Conservation (phyloP, 2,797 vertebrate genomes). For the Hybognathus amarus region DNA sequence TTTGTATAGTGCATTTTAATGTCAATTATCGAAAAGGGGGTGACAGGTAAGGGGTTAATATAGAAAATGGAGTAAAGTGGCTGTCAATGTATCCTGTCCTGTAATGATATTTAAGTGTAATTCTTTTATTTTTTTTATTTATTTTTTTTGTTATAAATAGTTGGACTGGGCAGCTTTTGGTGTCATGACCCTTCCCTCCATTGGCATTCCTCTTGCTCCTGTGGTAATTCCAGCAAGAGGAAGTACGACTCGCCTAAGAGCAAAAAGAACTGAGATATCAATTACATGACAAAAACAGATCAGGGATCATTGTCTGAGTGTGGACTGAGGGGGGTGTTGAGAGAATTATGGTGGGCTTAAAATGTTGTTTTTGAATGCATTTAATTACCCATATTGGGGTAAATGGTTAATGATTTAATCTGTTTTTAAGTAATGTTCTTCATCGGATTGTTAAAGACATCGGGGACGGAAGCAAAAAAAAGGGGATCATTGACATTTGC, state of each 20-base stretch:
- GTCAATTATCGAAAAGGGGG: no score
- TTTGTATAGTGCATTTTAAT: no score
- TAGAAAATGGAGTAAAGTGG: background rate
- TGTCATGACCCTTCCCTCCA: conserved; percentile 96
- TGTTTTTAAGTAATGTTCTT: conserved; percentile 31
- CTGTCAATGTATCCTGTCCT: background rate
- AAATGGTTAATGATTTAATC: conserved; percentile 52
- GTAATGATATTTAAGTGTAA: background rate
- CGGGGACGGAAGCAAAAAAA: background rate
- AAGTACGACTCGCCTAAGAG: conserved; percentile 92
- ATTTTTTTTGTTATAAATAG: conserved; percentile 67
- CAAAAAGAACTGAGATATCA: conserved; percentile 87
- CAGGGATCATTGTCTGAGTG: background rate
- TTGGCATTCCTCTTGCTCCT: conserved; percentile 93
- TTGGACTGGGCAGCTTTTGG: conserved; percentile 97
- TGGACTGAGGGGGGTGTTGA: conserved; percentile 11
- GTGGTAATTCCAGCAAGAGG: conserved; percentile 97
- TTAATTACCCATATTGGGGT: conserved; percentile 75
- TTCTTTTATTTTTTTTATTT: background rate
- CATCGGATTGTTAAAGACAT: background rate
- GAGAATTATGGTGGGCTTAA: background rate
- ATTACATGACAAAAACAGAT: background rate
- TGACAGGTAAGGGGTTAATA: no score
- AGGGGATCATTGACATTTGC: background rate
- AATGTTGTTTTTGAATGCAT: conserved; percentile 39